A percentile compares a stretch with the other conserved stretches of the same genome.
phyloP scores from a whole-genome alignment of 2,888 invertebrate species.

The Tetragonisca angustula region DNA sequence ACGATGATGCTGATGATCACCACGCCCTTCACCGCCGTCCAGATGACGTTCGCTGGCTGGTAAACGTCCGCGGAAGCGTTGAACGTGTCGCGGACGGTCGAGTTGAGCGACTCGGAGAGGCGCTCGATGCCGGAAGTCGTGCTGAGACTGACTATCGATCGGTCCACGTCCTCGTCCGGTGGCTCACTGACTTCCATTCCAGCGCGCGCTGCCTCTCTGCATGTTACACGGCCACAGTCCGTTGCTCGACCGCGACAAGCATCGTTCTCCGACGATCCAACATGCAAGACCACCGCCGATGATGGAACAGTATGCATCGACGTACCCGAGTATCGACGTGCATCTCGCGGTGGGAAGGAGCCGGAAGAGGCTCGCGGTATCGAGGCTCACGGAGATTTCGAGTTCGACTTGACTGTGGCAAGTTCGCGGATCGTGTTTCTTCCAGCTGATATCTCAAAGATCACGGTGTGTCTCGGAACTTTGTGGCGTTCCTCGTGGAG shows the following conservation, averaged over 20 bases:
- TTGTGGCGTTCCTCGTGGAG: neutral
- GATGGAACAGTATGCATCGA: too few relatives aligned
- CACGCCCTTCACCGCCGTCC: constrained; percentile 88
- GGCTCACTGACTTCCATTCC: constrained; percentile 79
- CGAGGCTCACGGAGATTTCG: neutral
- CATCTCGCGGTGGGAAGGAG: neutral
- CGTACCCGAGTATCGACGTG: neutral
- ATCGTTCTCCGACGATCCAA: neutral
- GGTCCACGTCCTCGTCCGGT: constrained; percentile 71
- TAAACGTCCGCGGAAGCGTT: constrained; percentile 6
- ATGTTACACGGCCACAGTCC: constrained; percentile 41
- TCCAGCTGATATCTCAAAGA: neutral
- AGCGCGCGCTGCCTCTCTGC: constrained; percentile 26
- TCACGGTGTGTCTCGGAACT: neutral
- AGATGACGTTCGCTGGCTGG: constrained; percentile 28
- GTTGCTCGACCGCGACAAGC: neutral
- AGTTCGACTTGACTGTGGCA: neutral
- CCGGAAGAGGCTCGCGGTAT: neutral
- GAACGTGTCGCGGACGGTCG: constrained; percentile 33
- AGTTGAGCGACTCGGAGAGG: constrained; percentile 32
- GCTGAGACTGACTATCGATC: constrained; percentile 57
- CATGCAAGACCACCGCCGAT: neutral
- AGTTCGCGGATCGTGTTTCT: too few relatives aligned
- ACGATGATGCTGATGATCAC: constrained; percentile 94
- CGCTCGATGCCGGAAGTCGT: constrained; percentile 42